phyloP scores from a whole-genome alignment of 2,113 vertebrate genomes.

The Sturnira hondurensis region DNA sequence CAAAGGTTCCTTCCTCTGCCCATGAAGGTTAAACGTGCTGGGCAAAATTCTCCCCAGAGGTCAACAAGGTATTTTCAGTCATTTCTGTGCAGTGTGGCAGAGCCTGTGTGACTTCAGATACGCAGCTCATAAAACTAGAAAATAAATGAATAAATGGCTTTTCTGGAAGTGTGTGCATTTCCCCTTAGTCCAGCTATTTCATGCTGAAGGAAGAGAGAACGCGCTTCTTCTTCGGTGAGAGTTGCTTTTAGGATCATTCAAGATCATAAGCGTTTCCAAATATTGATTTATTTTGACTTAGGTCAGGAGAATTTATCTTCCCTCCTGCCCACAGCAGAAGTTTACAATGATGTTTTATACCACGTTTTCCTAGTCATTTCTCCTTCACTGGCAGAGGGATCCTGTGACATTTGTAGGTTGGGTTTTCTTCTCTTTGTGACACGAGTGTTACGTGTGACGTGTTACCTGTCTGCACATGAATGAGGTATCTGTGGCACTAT shows the following conservation, averaged over 20 bases:
- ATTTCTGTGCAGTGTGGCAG: not conserved
- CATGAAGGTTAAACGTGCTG: not conserved
- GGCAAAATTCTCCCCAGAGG: not conserved
- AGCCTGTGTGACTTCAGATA: not conserved
- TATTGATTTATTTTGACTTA: not conserved
- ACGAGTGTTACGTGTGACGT: not conserved
- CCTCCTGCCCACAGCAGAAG: not conserved
- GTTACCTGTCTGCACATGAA: not conserved
- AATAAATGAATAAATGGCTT: not conserved
- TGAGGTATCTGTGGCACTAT: not conserved
- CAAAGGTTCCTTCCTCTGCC: not conserved
- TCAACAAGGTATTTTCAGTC: not conserved
- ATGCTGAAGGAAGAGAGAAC: not conserved
- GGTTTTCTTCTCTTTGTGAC: slow-evolving; percentile 24
- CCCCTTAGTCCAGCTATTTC: not conserved
- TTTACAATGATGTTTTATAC: not conserved
- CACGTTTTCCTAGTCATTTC: not conserved
- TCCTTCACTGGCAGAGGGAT: slow-evolving; percentile 48
- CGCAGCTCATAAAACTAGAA: not conserved
- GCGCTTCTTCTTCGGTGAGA: not conserved
- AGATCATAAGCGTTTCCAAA: not conserved
- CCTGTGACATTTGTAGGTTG: not conserved
- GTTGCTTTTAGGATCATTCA: not conserved
- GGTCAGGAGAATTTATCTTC: not conserved
- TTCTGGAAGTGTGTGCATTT: not conserved